phyloP scores from a whole-genome alignment of 2,888 invertebrate species.

The Cepaea hortensis region DNA sequence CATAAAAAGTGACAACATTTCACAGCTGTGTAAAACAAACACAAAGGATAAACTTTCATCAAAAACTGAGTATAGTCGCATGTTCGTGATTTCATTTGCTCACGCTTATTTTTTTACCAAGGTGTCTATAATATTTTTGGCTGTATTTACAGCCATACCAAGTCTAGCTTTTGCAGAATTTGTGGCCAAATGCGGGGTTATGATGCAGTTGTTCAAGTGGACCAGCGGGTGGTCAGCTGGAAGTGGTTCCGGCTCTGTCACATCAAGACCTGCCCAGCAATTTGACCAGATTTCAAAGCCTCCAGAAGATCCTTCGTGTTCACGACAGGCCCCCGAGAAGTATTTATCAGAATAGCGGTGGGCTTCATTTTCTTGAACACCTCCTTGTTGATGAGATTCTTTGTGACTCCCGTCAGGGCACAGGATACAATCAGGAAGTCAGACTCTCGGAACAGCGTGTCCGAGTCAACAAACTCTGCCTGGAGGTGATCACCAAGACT shows the following conservation, averaged over 20 bases:
- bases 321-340: constrained; percentile 81
- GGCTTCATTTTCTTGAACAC: constrained; percentile 83
- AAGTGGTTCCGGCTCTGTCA: constrained; percentile 92
- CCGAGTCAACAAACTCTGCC: constrained; percentile 83
- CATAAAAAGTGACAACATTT: too few species aligned
- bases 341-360: constrained; percentile 90
- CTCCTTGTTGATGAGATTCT: constrained; percentile 32
- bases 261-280: constrained; percentile 91
- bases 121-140: constrained; percentile 84
- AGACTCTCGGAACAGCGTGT: constrained; percentile 84
- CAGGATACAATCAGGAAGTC: constrained; percentile 85
- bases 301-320: constrained; percentile 87
- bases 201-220: constrained; percentile 86
- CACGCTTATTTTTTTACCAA: background rate
- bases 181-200: constrained; percentile 92
- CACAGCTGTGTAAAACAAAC: too few species aligned
- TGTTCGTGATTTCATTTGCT: too few species aligned
- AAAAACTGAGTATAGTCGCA: too few species aligned
- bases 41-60: too few species aligned
- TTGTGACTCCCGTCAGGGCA: constrained; percentile 75
- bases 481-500: constrained; percentile 80
- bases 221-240: constrained; percentile 87
- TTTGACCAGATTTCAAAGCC: constrained; percentile 84
- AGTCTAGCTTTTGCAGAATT: constrained; percentile 86
- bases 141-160: constrained; percentile 86